A percentile compares a stretch with the other conserved stretches of the same genome.
Evolutionary conservation across 2,113 vertebrate genomes (phyloP).

Genomic region (Plestiodon gilberti): DNA sequence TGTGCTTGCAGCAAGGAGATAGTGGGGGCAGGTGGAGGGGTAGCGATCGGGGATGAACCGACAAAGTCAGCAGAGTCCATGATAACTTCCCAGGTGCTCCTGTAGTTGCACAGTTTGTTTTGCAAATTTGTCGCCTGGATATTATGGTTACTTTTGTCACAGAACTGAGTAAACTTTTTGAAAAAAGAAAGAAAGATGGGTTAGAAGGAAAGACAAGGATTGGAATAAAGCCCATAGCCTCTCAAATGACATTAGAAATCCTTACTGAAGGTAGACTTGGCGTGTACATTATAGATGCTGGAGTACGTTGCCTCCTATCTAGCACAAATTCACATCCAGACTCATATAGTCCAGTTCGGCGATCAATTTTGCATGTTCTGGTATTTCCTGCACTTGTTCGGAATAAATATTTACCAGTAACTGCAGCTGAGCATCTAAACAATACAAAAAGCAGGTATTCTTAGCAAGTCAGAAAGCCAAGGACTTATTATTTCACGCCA

Average conservation of each 20-base stretch:
- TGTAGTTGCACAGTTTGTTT: constrained; percentile 73
- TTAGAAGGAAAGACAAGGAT: background rate
- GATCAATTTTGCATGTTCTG: constrained; percentile 45
- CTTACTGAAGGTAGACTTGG: constrained; percentile 69
- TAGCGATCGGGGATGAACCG: constrained; percentile 14
- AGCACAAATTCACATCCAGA: constrained; percentile 68
- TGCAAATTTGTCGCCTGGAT: constrained; percentile 74
- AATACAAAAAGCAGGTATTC: background rate
- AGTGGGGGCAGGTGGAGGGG: constrained; percentile 31
- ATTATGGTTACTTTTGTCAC: constrained; percentile 69
- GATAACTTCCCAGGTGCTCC: constrained; percentile 73
- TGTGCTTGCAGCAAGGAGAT: constrained; percentile 63
- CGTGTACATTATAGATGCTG: constrained; percentile 70
- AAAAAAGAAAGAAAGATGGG: background rate
- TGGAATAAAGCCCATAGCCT: background rate
- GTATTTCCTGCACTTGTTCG: background rate
- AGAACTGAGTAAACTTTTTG: constrained; percentile 73
- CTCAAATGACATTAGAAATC: constrained; percentile 1
- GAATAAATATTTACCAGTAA: constrained; percentile 49
- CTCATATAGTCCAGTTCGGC: constrained; percentile 51
- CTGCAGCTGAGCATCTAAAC: constrained; percentile 62
- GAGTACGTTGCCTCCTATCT: constrained; percentile 42
- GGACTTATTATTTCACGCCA: background rate
- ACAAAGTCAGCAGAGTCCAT: constrained; percentile 65
- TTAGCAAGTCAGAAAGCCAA: background rate